These are phyloP conservation scores for Antheraea assamensis DNA, from an alignment of 2,888 invertebrate species.

Conservation along the genomic window DNA sequence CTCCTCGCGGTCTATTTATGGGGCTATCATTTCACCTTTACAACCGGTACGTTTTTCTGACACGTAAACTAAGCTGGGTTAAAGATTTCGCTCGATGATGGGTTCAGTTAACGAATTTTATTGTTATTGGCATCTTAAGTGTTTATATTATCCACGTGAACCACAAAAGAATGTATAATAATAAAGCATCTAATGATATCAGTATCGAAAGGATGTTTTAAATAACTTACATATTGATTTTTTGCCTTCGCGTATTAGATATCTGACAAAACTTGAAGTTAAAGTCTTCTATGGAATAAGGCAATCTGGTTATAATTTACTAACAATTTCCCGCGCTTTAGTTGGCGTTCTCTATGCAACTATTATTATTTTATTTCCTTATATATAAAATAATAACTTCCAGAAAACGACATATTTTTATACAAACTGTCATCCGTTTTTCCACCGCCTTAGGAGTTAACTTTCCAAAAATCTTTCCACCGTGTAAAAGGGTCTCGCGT, in stretches of 20 bases:
- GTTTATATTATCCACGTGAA: not conserved
- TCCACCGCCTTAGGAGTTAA: too few relatives aligned
- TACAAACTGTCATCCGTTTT: too few relatives aligned
- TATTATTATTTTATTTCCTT: too few relatives aligned
- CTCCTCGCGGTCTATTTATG: not conserved
- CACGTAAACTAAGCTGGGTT: not conserved
- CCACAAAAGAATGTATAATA: not conserved
- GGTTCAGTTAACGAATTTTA: not conserved
- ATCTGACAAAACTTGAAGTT: not conserved
- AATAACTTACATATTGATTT: not conserved
- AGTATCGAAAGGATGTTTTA: not conserved
- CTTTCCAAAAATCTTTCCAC: too few relatives aligned
- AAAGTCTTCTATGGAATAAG: not conserved
- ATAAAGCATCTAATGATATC: not conserved
- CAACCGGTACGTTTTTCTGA: not conserved
- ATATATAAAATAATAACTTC: too few relatives aligned
- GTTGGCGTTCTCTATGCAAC: too few relatives aligned
- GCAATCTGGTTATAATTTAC: not conserved
- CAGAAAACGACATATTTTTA: too few relatives aligned
- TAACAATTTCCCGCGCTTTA: too few relatives aligned
- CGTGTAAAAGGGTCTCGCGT: too few relatives aligned
- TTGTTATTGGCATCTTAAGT: not conserved
- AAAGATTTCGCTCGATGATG: not conserved
- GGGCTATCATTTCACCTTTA: conserved; percentile 2
- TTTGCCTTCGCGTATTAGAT: not conserved